Conservation (phyloP, 1,140 invertebrate genomes). For the Pseudomyrmex cubaensis region DNA sequence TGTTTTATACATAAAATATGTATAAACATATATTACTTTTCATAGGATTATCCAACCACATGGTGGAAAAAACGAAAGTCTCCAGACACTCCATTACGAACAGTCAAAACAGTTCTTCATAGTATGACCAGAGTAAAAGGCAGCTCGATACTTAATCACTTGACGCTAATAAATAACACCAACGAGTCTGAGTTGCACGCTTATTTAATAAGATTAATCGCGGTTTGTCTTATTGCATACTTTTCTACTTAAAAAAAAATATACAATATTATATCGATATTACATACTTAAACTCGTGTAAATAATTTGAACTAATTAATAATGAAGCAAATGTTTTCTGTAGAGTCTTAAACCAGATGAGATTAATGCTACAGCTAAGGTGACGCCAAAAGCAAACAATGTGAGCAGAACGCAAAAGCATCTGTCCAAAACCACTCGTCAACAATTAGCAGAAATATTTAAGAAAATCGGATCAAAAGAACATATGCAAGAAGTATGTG, state of each 20-base stretch:
- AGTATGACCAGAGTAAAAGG: conserved; percentile 93
- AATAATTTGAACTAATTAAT: no score
- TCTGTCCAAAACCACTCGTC: conserved; percentile 91
- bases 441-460: conserved; percentile 95
- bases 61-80: conserved; percentile 91
- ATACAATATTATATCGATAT: neutral
- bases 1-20: conserved; percentile 1
- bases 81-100: conserved; percentile 92
- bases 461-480: conserved; percentile 96
- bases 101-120: conserved; percentile 96
- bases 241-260: conserved; percentile 10
- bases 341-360: conserved; percentile 86
- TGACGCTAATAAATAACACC: conserved; percentile 91
- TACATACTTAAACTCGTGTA: neutral
- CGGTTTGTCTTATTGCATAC: conserved; percentile 84
- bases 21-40: conserved; percentile 50
- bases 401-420: conserved; percentile 83
- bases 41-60: conserved; percentile 91
- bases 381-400: conserved; percentile 81
- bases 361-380: conserved; percentile 81
- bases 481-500: conserved; percentile 91
- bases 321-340: neutral
- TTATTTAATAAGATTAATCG: conserved; percentile 92
- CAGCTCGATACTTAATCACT: conserved; percentile 90
- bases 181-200: conserved; percentile 93